Conservation (phyloP, 2,113 vertebrate species). For the Lampris incognitus region DNA sequence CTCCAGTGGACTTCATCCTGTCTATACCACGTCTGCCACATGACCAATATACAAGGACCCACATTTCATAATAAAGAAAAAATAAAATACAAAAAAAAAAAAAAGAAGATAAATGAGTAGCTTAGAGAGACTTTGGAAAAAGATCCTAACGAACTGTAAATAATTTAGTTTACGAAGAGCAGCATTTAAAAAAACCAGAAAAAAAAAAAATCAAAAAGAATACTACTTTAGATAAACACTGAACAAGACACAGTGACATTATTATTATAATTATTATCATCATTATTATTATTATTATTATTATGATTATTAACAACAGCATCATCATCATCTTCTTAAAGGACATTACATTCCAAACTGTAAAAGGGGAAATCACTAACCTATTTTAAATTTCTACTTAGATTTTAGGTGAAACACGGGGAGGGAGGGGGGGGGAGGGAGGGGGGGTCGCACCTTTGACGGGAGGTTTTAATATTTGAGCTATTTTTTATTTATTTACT, state of each 20-base stretch:
- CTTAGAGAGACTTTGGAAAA: conserved; percentile 76
- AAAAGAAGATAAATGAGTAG: conserved; percentile 74
- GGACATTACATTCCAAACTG: conserved; percentile 81
- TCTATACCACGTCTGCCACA: conserved; percentile 75
- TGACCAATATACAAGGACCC: conserved; percentile 74
- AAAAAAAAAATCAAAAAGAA: conserved; percentile 80
- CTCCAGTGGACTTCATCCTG: conserved; percentile 69
- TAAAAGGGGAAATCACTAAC: conserved; percentile 81
- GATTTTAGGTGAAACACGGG: conserved; percentile 78
- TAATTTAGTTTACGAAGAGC: conserved; percentile 83
- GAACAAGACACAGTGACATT: conserved; percentile 74
- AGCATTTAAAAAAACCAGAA: conserved; percentile 77
- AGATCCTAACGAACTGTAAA: conserved; percentile 79
- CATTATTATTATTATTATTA: conserved; percentile 63
- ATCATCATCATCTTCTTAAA: conserved; percentile 72
- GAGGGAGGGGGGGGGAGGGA: conserved; percentile 67
- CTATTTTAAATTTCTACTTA: conserved; percentile 85
- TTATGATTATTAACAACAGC: conserved; percentile 24
- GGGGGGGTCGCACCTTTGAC: conserved; percentile 74
- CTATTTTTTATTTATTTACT: conserved; percentile 85
- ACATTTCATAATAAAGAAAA: conserved; percentile 75
- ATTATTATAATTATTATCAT: conserved; percentile 72
- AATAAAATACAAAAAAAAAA: conserved; percentile 64
- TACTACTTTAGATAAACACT: conserved; percentile 83
- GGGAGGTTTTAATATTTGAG: conserved; percentile 83